A percentile compares a stretch with the other conserved stretches of the same genome.
phyloP scores from a whole-genome alignment of 2,888 invertebrate genomes.

The Drosophila testacea region DNA sequence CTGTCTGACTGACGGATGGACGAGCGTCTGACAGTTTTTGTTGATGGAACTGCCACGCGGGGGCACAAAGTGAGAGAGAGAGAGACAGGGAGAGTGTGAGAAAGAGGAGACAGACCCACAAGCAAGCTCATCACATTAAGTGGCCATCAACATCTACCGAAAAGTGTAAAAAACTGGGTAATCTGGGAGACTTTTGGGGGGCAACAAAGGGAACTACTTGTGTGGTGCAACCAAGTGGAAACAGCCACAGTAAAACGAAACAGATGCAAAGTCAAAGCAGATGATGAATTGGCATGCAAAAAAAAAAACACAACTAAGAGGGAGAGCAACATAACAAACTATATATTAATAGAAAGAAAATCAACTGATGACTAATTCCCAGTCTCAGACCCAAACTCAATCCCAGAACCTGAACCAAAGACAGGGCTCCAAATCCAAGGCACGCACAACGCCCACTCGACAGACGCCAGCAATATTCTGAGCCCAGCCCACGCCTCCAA shows the following conservation, averaged over 20 bases:
- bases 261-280: conserved; percentile 64
- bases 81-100: background rate
- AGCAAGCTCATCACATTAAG: conserved; percentile 21
- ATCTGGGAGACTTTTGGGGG: conserved; percentile 42
- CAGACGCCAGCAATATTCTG: conserved; percentile 15
- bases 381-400: conserved; percentile 18
- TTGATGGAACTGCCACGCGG: conserved; percentile 56
- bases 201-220: conserved; percentile 19
- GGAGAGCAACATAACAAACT: conserved; percentile 23
- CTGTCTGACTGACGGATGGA: conserved; percentile 35
- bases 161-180: conserved; percentile 34
- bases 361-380: conserved; percentile 61
- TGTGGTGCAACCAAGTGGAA: conserved; percentile 52
- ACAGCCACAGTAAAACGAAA: conserved; percentile 35
- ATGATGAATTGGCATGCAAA: conserved; percentile 72
- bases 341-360: conserved; percentile 37
- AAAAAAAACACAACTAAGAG: conserved; percentile 16
- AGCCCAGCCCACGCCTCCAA: conserved; percentile 11
- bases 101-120: background rate
- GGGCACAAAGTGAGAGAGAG: background rate
- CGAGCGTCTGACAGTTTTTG: conserved; percentile 60
- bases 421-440: conserved; percentile 18
- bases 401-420: conserved; percentile 4
- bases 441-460: conserved; percentile 52
- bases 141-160: conserved; percentile 31